Evolutionary conservation across 2,888 invertebrate genomes (phyloP), one percentile per base, ranked within the genome.

Genomic region (Asteroscopus sphinx): DNA sequence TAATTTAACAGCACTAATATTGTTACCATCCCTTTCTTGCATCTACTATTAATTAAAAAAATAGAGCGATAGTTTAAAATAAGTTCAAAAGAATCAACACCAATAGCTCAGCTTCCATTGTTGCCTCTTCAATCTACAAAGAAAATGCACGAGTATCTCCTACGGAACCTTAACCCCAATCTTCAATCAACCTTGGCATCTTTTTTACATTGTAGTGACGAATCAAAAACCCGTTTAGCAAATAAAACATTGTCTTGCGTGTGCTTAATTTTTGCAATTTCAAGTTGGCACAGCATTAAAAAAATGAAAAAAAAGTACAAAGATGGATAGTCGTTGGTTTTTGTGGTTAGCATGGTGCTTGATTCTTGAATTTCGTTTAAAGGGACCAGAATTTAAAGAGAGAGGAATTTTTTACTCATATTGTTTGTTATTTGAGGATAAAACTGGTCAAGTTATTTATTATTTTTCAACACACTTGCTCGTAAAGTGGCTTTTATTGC

Each of bases 221-320:
- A 74, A 74, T 74, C 60, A 62, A 5, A 54, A 74, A 74, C 74
- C 39, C 46, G 74, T 76, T 66, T 56, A 32, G 32, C 47, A 52
- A 62, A 61, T 44, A 56, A 59, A 57, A 44, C 37, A 69, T 66
- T 61, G 55, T 60, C 35, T 75, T 52, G 64, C 73, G 73, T 69
- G 76, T 52, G 60, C 62, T 61, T 64, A 66, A 68, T 64, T 67
- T 62, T 55, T 62, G 64, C 54, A 55, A 54, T 64, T 58, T 69
- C 47, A 25, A 59, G 41, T 41, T 55, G 8, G 30, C 15, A 39
- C 42, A 32, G 26, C 28, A 33, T 25, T 42, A 48, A 26, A 57
- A 44, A 36, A 53, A 58, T 39, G 45, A 13, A 46, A 55, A 44
- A 26, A 52, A 45, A 39, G 7, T 28, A 54, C 44, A 26, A 12